Evolutionary conservation across 2,797 vertebrate genomes (phyloP).

Genomic region (Glyptemys insculpta): DNA sequence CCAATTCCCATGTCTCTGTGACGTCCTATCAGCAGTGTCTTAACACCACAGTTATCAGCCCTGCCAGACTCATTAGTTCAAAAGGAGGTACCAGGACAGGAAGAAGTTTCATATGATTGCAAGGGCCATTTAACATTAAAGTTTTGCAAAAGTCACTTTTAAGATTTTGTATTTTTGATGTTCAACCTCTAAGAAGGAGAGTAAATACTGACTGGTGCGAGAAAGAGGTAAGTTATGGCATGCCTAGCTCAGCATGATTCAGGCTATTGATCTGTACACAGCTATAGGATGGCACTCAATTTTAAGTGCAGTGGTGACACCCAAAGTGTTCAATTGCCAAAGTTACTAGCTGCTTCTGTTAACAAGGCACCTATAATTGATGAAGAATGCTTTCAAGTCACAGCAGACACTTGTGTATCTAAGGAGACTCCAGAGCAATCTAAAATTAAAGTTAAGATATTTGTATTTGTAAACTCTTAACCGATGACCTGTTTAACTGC

Average conservation of each 20-base stretch:
- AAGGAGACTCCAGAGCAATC: not conserved
- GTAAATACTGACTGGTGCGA: fast-evolving
- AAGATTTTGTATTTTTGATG: not conserved
- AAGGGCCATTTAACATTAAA: not conserved
- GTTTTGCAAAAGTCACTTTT: not conserved
- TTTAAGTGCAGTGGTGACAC: fast-evolving
- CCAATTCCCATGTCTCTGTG: conserved; percentile 14
- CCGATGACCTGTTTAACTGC: not conserved
- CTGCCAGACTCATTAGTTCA: fast-evolving
- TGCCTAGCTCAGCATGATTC: not conserved
- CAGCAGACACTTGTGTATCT: not conserved
- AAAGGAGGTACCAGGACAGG: not conserved
- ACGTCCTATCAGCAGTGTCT: not conserved
- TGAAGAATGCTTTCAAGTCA: not conserved
- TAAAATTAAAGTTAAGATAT: not conserved
- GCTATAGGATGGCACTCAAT: not conserved
- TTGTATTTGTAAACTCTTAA: not conserved
- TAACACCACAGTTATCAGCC: not conserved
- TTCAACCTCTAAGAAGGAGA: not conserved
- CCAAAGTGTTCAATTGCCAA: not conserved
- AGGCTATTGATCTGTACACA: fast-evolving
- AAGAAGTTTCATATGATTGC: not conserved
- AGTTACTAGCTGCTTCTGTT: fast-evolving
- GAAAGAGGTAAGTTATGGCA: not conserved
- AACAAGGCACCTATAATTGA: not conserved